A percentile compares a stretch with the other conserved stretches of the same genome.
These are phyloP conservation scores for Thunnus thynnus DNA, from an alignment of 2,113 vertebrate species.

Conservation along the genomic window DNA sequence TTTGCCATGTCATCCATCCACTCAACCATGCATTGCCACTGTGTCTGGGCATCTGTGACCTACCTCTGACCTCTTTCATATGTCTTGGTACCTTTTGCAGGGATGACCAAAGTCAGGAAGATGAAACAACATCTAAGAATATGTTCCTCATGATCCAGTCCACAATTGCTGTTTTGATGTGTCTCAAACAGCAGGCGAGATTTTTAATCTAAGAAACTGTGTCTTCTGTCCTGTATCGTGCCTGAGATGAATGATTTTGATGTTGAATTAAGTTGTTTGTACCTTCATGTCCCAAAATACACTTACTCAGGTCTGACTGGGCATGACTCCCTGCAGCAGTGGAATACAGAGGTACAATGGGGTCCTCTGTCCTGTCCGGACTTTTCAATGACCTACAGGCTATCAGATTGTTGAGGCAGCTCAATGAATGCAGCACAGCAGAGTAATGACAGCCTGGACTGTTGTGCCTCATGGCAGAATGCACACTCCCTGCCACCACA, in stretches of 20 bases:
- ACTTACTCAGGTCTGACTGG: background rate
- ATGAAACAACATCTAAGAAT: background rate
- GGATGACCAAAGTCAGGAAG: background rate
- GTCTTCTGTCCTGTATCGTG: background rate
- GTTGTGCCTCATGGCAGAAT: background rate
- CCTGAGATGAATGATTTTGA: background rate
- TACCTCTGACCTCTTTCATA: background rate
- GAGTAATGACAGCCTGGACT: constrained; percentile 11
- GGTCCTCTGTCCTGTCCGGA: background rate
- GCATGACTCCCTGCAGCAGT: background rate
- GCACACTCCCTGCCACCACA: background rate
- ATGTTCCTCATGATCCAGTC: background rate
- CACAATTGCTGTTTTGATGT: background rate
- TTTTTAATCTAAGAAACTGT: background rate
- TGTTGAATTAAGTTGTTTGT: background rate
- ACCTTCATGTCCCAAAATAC: background rate
- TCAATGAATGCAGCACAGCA: background rate
- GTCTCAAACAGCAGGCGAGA: background rate
- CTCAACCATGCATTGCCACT: background rate
- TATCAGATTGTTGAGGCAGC: background rate
- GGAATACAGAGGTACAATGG: background rate
- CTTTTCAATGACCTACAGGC: background rate
- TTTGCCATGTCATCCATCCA: background rate
- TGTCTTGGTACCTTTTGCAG: background rate
- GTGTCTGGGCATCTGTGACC: background rate